phyloP scores from a whole-genome alignment of 2,888 invertebrate genomes.

The Rotaria macrura region DNA sequence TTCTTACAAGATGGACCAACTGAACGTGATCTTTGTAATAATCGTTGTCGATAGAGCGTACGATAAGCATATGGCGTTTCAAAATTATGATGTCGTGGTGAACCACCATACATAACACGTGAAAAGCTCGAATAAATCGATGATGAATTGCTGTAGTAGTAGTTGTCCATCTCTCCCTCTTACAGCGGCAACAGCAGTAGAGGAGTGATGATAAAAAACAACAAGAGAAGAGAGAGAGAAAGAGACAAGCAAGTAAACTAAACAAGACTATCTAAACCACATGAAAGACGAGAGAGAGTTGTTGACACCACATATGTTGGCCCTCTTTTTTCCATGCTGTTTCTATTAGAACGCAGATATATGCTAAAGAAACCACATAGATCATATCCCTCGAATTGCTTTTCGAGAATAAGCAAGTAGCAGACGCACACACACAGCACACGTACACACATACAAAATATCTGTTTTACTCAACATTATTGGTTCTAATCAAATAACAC shows the following conservation, averaged over 20 bases:
- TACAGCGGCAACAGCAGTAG: neutral
- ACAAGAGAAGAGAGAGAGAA: neutral
- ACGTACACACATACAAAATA: neutral
- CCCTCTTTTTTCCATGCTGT: neutral
- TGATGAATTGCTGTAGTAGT: neutral
- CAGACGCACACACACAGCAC: neutral
- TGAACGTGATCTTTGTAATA: neutral
- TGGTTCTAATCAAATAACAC: neutral
- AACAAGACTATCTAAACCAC: constrained; percentile 12
- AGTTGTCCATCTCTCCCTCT: neutral
- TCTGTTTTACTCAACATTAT: neutral
- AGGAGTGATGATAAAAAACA: constrained; percentile 15
- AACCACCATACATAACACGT: constrained; percentile 13
- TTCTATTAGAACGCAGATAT: neutral
- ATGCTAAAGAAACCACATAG: neutral
- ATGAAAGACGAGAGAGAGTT: neutral
- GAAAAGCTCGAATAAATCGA: neutral
- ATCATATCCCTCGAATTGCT: neutral
- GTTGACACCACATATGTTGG: neutral
- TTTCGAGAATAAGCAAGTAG: neutral
- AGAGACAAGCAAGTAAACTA: neutral
- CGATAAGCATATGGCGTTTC: constrained; percentile 20
- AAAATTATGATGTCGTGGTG: neutral
- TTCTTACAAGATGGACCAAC: neutral
- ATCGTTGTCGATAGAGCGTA: neutral